Conservation (phyloP, 2,797 vertebrate species). For the Acipenser ruthenus region DNA sequence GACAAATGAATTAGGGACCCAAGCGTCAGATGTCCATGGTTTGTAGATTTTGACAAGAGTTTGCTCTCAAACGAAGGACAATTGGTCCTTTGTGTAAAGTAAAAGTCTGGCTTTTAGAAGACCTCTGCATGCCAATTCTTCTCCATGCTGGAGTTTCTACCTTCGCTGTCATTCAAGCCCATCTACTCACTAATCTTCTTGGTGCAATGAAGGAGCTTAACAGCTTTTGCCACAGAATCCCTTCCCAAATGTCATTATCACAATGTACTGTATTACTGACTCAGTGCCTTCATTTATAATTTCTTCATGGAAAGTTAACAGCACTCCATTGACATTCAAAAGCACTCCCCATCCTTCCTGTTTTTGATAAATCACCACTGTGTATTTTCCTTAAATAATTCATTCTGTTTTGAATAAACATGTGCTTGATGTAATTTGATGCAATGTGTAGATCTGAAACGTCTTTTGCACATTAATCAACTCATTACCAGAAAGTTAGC, state of each 20-base stretch:
- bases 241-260: conserved; percentile 14
- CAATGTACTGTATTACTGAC: conserved; percentile 5
- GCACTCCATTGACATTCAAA: conserved; percentile 20
- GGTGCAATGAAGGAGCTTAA: conserved; percentile 13
- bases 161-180: conserved; percentile 12
- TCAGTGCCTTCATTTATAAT: not conserved
- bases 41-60: conserved; percentile 40
- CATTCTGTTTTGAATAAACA: conserved; percentile 24
- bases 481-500: conserved; percentile 22
- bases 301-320: conserved; percentile 10
- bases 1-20: conserved; percentile 2
- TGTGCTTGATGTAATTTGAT: conserved; percentile 26
- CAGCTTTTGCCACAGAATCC: conserved; percentile 8
- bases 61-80: conserved; percentile 57
- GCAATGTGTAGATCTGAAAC: conserved; percentile 16
- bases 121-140: conserved; percentile 20
- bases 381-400: conserved; percentile 24
- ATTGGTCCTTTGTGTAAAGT: conserved; percentile 63
- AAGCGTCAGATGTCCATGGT: conserved; percentile 41
- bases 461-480: conserved; percentile 26
- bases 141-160: conserved; percentile 7
- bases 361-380: conserved; percentile 23
- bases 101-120: conserved; percentile 63
- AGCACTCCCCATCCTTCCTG: conserved; percentile 18
- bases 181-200: conserved; percentile 14